Conservation (phyloP, 2,888 invertebrate genomes). For the Polydrusus pterygomalis region DNA sequence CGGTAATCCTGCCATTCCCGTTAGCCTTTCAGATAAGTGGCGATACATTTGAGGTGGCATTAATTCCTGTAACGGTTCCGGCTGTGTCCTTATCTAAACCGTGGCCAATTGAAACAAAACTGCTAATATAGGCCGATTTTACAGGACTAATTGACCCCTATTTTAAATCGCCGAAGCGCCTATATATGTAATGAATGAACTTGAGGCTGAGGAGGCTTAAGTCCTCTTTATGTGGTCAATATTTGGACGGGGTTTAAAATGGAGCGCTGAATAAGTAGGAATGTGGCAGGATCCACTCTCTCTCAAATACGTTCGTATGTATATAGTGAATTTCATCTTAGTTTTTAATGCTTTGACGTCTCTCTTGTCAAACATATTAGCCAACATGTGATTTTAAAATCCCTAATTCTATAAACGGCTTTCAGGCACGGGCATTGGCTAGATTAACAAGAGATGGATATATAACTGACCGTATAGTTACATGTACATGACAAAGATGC, state of each 20-base stretch:
- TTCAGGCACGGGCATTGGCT: too few relatives aligned
- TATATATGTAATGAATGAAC: slow-evolving; percentile 29
- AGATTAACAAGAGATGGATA: too few relatives aligned
- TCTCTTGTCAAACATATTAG: too few relatives aligned
- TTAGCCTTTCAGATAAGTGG: slow-evolving; percentile 32
- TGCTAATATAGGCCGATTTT: slow-evolving; percentile 35
- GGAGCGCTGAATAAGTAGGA: slow-evolving; percentile 9
- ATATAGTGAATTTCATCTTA: too few relatives aligned
- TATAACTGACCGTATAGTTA: too few relatives aligned
- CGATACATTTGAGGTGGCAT: slow-evolving; percentile 31
- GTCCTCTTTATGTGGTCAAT: slow-evolving; percentile 23
- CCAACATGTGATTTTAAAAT: too few relatives aligned
- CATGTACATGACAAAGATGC: too few relatives aligned
- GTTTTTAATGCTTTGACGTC: too few relatives aligned
- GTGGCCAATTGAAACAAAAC: slow-evolving; percentile 39
- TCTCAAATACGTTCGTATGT: too few relatives aligned
- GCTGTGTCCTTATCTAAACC: slow-evolving; percentile 10
- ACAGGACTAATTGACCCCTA: slow-evolving; percentile 33
- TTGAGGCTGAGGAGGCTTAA: slow-evolving; percentile 25
- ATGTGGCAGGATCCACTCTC: not conserved
- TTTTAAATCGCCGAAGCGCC: slow-evolving; percentile 43
- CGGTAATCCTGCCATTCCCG: slow-evolving; percentile 23
- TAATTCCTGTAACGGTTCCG: slow-evolving; percentile 31
- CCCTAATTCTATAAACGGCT: too few relatives aligned
- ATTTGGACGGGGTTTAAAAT: slow-evolving; percentile 20